These are phyloP conservation scores for Spea hammondii DNA, from an alignment of 2,797 vertebrate species.

Conservation along the genomic window DNA sequence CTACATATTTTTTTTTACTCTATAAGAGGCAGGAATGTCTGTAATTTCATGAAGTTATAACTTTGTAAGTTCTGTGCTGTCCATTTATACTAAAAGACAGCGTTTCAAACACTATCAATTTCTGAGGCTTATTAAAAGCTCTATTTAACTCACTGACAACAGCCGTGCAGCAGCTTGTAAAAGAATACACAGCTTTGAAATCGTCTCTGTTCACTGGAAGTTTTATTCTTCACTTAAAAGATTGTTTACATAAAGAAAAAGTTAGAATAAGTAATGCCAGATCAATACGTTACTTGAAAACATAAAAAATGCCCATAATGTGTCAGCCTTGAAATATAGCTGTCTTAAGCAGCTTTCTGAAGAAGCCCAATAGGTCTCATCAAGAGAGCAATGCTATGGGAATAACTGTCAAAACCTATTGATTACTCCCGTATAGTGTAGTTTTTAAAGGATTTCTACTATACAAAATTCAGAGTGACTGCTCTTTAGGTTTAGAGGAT, in stretches of 20 bases:
- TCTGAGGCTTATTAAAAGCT: not conserved
- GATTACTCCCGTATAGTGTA: slow-evolving; percentile 46
- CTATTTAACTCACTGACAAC: slow-evolving; percentile 8
- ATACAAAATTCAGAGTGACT: slow-evolving; percentile 31
- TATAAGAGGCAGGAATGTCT: too few species aligned
- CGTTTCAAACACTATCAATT: not conserved
- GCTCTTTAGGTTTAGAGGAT: slow-evolving; percentile 52
- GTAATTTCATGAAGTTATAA: too few species aligned
- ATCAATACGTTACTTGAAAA: slow-evolving; percentile 31
- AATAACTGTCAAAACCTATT: slow-evolving; percentile 55
- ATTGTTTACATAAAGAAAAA: slow-evolving; percentile 46
- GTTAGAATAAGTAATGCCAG: slow-evolving; percentile 40
- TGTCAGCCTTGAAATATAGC: slow-evolving; percentile 47
- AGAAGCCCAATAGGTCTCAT: slow-evolving; percentile 38
- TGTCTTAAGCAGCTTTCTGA: slow-evolving; percentile 42
- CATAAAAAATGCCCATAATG: not conserved
- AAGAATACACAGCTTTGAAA: slow-evolving; percentile 28
- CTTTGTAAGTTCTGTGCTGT: not conserved
- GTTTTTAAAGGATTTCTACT: slow-evolving; percentile 51
- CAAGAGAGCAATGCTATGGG: slow-evolving; percentile 38
- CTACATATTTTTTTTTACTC: too few species aligned
- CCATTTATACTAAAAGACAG: not conserved
- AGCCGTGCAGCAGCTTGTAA: not conserved
- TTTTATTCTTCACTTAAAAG: slow-evolving; percentile 47
- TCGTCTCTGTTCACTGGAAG: slow-evolving; percentile 14